Percentiles rank a stretch among this genome's conserved stretches.
phyloP scores from a whole-genome alignment of 2,888 invertebrate species.

The Teleiodes luculella region DNA sequence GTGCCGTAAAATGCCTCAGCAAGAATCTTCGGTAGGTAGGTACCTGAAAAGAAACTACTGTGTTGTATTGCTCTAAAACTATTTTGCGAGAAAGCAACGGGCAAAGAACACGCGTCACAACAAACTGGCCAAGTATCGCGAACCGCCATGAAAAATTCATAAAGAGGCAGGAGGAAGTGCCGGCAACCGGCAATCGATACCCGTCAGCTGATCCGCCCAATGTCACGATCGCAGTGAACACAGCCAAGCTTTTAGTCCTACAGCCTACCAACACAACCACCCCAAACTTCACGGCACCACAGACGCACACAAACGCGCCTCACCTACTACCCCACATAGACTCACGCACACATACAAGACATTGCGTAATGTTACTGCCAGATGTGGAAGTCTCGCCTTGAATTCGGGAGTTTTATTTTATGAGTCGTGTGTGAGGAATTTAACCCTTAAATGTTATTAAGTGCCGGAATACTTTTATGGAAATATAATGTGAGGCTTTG shows the following conservation, averaged over 20 bases:
- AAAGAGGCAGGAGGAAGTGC: slow-evolving; percentile 56
- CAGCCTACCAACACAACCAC: slow-evolving; percentile 1
- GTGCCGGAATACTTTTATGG: neutral
- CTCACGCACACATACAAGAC: slow-evolving; percentile 11
- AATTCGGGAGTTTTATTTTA: neutral
- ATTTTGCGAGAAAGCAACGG: neutral
- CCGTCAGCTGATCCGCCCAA: slow-evolving; percentile 74
- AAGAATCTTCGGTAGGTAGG: no score
- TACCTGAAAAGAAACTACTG: neutral
- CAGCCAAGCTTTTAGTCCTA: slow-evolving; percentile 20
- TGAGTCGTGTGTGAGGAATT: neutral
- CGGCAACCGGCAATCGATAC: slow-evolving; percentile 58
- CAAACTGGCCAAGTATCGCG: slow-evolving; percentile 16
- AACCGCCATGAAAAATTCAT: slow-evolving; percentile 65
- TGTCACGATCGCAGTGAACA: slow-evolving; percentile 60
- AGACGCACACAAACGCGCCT: slow-evolving; percentile 15
- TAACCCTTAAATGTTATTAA: neutral
- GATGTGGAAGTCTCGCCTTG: neutral
- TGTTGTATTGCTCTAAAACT: neutral
- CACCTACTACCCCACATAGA: slow-evolving; percentile 7
- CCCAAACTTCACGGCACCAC: slow-evolving; percentile 11
- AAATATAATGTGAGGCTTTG: neutral
- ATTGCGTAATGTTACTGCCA: slow-evolving; percentile 17
- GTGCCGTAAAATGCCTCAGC: no score
- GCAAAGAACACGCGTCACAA: neutral